Percentiles rank a stretch among this genome's conserved stretches.
Conservation (phyloP, 2,797 vertebrate species). For the Microchirus variegatus region DNA sequence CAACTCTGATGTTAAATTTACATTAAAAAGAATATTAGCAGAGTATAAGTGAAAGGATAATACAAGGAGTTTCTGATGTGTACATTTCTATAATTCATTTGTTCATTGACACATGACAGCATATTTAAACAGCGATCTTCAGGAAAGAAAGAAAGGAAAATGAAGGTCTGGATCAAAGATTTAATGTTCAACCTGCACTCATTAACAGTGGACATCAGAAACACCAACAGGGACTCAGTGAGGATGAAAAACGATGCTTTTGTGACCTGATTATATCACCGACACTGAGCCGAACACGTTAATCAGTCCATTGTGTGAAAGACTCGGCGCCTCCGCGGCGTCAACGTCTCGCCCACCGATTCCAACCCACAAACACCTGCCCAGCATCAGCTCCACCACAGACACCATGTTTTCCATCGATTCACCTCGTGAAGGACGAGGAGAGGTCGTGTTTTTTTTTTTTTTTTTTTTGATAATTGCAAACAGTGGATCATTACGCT, state of each 20-base stretch:
- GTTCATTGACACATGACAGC: too few relatives aligned
- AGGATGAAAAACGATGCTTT: background rate
- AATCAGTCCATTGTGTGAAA: constrained; percentile 10
- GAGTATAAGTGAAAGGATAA: too few relatives aligned
- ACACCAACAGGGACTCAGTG: background rate
- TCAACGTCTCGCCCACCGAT: too few relatives aligned
- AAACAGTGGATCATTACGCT: constrained; percentile 51
- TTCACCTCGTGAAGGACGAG: constrained; percentile 45
- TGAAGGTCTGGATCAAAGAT: too few relatives aligned
- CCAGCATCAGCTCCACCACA: constrained; percentile 8
- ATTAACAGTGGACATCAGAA: background rate
- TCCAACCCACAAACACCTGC: background rate
- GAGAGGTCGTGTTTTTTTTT: constrained; percentile 51
- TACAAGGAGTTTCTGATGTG: too few relatives aligned
- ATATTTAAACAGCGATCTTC: too few relatives aligned
- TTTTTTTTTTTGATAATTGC: constrained; percentile 58
- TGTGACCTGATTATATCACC: constrained; percentile 8
- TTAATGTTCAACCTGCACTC: background rate
- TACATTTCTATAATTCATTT: too few relatives aligned
- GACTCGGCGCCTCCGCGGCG: constrained; percentile 7
- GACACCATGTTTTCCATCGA: constrained; percentile 36
- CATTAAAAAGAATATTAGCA: too few relatives aligned
- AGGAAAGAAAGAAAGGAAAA: too few relatives aligned
- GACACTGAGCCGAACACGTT: constrained; percentile 5
- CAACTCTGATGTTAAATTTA: too few relatives aligned